Conservation (phyloP, 2,888 invertebrate genomes). For the Conomelus anceps region DNA sequence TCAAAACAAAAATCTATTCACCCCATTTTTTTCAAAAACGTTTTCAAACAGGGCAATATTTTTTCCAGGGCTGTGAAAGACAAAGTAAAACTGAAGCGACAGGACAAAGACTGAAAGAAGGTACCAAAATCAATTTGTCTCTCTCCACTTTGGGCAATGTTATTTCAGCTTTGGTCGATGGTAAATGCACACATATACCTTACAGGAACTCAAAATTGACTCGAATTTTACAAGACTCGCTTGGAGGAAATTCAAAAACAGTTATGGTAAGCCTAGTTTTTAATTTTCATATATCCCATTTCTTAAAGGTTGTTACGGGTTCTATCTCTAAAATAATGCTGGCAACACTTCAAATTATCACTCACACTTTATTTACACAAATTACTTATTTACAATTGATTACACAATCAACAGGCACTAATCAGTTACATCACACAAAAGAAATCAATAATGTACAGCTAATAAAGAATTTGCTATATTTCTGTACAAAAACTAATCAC, state of each 20-base stretch:
- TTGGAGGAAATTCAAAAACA: slow-evolving; percentile 94
- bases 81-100: slow-evolving; percentile 95
- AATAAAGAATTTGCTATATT: too few relatives aligned
- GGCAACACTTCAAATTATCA: too few relatives aligned
- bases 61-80: slow-evolving; percentile 82
- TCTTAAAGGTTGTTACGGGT: not conserved
- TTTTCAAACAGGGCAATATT: slow-evolving; percentile 8
- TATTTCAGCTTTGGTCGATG: slow-evolving; percentile 95
- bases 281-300: not conserved
- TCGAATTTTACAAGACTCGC: slow-evolving; percentile 86
- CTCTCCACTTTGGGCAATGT: slow-evolving; percentile 96
- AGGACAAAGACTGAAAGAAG: slow-evolving; percentile 88
- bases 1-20: too few relatives aligned
- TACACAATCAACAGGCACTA: too few relatives aligned
- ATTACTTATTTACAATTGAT: too few relatives aligned
- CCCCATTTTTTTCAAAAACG: too few relatives aligned
- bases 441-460: too few relatives aligned
- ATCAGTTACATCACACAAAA: too few relatives aligned
- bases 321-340: too few relatives aligned
- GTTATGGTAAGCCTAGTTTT: slow-evolving; percentile 61
- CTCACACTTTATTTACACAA: too few relatives aligned
- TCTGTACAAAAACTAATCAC: too few relatives aligned
- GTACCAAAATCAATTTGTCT: slow-evolving; percentile 96
- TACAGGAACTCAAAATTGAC: slow-evolving; percentile 98
- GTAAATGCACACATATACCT: slow-evolving; percentile 94